These are phyloP conservation scores for Schizothorax lantsangensis DNA, from an alignment of 2,797 vertebrate species.

Conservation along the genomic window DNA sequence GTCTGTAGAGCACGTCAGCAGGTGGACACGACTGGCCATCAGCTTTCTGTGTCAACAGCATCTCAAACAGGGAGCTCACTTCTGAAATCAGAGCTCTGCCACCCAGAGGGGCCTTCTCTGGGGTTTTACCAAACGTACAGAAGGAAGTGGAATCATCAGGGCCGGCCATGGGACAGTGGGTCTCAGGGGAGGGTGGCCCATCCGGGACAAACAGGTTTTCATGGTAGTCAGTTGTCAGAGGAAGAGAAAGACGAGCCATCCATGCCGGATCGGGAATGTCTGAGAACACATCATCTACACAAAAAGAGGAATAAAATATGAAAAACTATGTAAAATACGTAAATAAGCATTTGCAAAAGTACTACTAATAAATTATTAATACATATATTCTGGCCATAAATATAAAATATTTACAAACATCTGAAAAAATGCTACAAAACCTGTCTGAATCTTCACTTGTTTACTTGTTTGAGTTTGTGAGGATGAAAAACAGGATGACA, in stretches of 20 bases:
- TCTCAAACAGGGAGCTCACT: constrained; percentile 93
- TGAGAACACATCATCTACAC: constrained; percentile 75
- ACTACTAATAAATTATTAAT: background rate
- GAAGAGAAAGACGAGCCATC: constrained; percentile 90
- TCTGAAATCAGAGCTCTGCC: constrained; percentile 89
- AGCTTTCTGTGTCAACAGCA: constrained; percentile 89
- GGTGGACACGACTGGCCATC: constrained; percentile 78
- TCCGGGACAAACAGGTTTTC: constrained; percentile 88
- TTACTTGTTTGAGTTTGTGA: background rate
- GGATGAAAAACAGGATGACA: constrained; percentile 60
- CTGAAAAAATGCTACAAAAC: background rate
- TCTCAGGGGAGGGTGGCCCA: constrained; percentile 65
- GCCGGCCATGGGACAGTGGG: constrained; percentile 59
- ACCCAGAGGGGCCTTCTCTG: constrained; percentile 78
- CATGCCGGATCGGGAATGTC: constrained; percentile 81
- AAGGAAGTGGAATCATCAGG: constrained; percentile 84
- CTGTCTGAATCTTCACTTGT: background rate
- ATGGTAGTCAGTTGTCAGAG: constrained; percentile 86
- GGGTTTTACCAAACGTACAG: constrained; percentile 91
- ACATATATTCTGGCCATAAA: background rate
- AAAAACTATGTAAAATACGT: background rate
- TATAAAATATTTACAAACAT: background rate
- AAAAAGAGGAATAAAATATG: constrained; percentile 26
- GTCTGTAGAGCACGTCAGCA: constrained; percentile 85
- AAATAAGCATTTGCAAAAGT: background rate